Conservation (phyloP, 2,797 vertebrate species). For the Lophius americanus region DNA sequence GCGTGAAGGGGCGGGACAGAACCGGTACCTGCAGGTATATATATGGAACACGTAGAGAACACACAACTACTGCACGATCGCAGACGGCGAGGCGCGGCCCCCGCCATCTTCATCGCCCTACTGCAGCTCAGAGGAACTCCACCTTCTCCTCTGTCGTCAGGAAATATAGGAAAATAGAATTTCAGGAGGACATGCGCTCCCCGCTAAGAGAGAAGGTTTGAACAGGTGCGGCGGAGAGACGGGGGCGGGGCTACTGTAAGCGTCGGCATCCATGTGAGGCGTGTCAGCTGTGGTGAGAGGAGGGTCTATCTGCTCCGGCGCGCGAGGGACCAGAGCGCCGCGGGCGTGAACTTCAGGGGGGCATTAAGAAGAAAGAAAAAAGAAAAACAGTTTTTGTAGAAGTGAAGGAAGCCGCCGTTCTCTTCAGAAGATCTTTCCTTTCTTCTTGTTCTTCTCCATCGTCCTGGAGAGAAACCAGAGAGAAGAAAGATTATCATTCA, state of each 20-base stretch:
- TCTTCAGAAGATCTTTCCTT: constrained; percentile 86
- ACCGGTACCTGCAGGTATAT: constrained; percentile 37
- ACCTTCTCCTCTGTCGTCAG: constrained; percentile 65
- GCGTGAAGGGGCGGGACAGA: constrained; percentile 11
- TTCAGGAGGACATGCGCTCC: constrained; percentile 64
- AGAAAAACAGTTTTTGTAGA: constrained; percentile 42
- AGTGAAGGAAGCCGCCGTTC: constrained; percentile 13
- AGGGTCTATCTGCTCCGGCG: constrained; percentile 6
- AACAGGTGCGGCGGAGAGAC: constrained; percentile 29
- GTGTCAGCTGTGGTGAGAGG: constrained; percentile 30
- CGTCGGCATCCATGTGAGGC: background rate
- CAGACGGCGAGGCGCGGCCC: constrained; percentile 52
- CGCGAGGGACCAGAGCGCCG: constrained; percentile 48
- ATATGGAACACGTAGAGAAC: constrained; percentile 27
- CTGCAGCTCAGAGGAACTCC: constrained; percentile 53
- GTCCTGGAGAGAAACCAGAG: constrained; percentile 71
- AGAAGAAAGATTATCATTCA: background rate
- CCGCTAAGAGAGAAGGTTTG: constrained; percentile 32
- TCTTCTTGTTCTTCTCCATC: constrained; percentile 89
- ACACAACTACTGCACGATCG: constrained; percentile 45
- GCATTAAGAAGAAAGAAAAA: constrained; percentile 21
- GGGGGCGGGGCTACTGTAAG: constrained; percentile 14
- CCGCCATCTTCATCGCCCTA: constrained; percentile 37
- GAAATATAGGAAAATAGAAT: constrained; percentile 63
- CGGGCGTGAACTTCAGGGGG: constrained; percentile 50